Evolutionary conservation across 2,797 vertebrate species (phyloP).

Genomic region (Forpus xanthops): DNA sequence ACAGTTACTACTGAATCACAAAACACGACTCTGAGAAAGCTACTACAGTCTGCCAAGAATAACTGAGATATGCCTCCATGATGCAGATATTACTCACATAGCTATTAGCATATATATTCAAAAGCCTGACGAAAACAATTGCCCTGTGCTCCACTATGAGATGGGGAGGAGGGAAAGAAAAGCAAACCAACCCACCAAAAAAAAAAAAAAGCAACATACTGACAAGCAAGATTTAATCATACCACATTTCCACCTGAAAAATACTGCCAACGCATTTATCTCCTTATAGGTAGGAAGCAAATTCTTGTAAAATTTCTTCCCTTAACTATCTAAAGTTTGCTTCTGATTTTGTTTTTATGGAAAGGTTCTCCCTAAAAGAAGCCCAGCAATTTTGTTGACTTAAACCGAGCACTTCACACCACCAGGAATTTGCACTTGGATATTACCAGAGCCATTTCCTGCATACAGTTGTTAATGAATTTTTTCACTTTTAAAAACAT

Average conservation of each 20-base stretch:
- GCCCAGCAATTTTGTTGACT: not conserved
- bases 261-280: not conserved
- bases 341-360: not conserved
- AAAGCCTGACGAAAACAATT: not conserved
- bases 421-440: not conserved
- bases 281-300: not conserved
- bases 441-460: not conserved
- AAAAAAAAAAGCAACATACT: not conserved
- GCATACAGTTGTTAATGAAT: not conserved
- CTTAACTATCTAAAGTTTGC: not conserved
- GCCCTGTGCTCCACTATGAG: not conserved
- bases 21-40: not conserved
- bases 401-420: not conserved
- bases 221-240: not conserved
- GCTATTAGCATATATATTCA: slow-evolving; percentile 13
- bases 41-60: slow-evolving; percentile 30
- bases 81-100: not conserved
- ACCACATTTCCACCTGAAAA: not conserved
- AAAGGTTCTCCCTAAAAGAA: not conserved
- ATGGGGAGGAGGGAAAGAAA: not conserved
- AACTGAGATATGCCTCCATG: not conserved
- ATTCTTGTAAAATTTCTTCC: not conserved
- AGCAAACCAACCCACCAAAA: no score
- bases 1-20: not conserved
- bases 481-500: not conserved